Evolutionary conservation across 2,113 vertebrate species (phyloP).

Genomic region (Rhodinocichla rosea): DNA sequence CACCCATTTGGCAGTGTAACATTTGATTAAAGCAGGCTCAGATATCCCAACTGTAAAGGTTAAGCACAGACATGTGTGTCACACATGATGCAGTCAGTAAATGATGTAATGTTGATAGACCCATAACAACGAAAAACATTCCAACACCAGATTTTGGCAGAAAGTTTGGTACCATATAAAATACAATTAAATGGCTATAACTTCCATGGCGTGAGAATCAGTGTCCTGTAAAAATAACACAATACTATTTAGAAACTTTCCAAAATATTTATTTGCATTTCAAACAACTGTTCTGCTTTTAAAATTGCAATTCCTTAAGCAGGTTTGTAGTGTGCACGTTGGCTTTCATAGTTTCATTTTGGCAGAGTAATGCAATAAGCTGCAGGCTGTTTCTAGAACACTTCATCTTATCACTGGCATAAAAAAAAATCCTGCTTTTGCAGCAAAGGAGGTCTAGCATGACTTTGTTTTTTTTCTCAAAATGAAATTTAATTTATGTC

Average conservation of each 20-base stretch:
- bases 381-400: neutral
- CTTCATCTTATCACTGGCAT: neutral
- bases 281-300: slow-evolving; percentile 4
- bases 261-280: slow-evolving; percentile 36
- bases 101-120: slow-evolving; percentile 63
- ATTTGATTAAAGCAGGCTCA: slow-evolving; percentile 59
- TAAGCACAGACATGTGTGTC: slow-evolving; percentile 58
- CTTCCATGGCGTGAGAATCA: slow-evolving; percentile 34
- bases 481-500: neutral
- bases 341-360: neutral
- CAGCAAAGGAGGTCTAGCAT: neutral
- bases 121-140: slow-evolving; percentile 45
- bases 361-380: neutral
- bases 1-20: slow-evolving; percentile 33
- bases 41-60: slow-evolving; percentile 48
- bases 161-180: slow-evolving; percentile 45
- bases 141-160: slow-evolving; percentile 49
- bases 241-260: slow-evolving; percentile 15
- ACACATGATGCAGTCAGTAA: slow-evolving; percentile 59
- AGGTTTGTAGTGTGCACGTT: neutral
- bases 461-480: neutral
- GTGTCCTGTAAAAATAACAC: slow-evolving; percentile 34
- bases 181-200: slow-evolving; percentile 52
- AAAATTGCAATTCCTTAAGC: neutral
- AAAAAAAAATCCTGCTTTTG: neutral